A percentile compares a stretch with the other conserved stretches of the same genome.
These are phyloP conservation scores for Apostichopus parvimensis DNA, from an alignment of 35 echinoderm and acorn worm species.

Conservation along the genomic window DNA sequence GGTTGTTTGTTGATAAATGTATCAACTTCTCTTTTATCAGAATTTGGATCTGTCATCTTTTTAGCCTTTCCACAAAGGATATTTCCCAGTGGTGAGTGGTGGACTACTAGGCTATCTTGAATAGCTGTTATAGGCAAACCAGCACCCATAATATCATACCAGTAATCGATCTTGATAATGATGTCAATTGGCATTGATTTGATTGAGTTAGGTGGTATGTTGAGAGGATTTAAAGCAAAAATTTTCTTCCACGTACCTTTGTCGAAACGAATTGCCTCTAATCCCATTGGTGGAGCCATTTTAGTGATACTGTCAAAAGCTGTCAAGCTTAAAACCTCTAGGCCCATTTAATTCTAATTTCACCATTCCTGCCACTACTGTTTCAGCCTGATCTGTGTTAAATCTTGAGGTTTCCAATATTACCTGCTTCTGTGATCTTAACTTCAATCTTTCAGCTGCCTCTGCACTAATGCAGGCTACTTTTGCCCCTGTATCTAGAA, in stretches of 20 bases:
- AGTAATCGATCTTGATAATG: neutral
- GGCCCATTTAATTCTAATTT: too few species aligned
- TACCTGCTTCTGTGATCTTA: too few species aligned
- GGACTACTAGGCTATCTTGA: neutral
- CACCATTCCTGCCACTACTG: too few species aligned
- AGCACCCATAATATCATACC: neutral
- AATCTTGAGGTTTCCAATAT: too few species aligned
- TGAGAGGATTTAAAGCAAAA: neutral
- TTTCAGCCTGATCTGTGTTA: too few species aligned
- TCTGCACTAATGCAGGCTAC: too few species aligned
- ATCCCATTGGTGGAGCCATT: too few species aligned
- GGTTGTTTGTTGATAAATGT: too few species aligned
- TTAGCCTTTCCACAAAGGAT: neutral
- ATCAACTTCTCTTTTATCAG: slow-evolving; percentile 7
- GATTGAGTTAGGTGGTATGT: neutral
- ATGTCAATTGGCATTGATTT: neutral
- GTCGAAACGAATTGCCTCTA: neutral
- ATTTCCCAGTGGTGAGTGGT: neutral
- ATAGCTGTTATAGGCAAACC: neutral
- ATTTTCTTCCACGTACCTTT: neutral
- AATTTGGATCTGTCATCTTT: neutral
- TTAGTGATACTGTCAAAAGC: too few species aligned
- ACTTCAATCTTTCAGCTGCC: too few species aligned
- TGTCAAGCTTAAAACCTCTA: too few species aligned
- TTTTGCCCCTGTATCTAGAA: too few species aligned